Percentiles rank a stretch among this genome's conserved stretches.
Evolutionary conservation across 2,888 invertebrate genomes (phyloP).

Genomic region (Orthosia gracilis): DNA sequence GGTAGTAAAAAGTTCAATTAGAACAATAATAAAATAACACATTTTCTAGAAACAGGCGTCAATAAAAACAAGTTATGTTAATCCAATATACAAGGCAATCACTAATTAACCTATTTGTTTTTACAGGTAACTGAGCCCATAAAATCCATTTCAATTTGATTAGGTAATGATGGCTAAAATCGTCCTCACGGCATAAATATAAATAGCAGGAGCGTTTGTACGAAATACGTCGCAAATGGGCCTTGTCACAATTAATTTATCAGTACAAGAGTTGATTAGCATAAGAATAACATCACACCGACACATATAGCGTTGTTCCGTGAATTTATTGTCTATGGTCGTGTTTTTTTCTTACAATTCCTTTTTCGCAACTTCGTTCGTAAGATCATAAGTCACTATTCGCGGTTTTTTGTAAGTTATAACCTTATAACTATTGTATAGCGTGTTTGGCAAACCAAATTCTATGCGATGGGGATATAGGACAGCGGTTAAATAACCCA

Average conservation of each 20-base stretch:
- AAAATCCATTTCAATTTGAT: conserved; percentile 38
- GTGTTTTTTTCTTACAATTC: background rate
- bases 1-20: background rate
- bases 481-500: conserved; percentile 20
- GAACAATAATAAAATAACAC: background rate
- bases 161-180: conserved; percentile 32
- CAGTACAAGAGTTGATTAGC: conserved; percentile 39
- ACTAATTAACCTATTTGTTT: conserved; percentile 40
- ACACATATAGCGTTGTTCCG: conserved; percentile 16
- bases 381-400: conserved; percentile 19
- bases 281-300: conserved; percentile 41
- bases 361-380: conserved; percentile 15
- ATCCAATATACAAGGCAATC: conserved; percentile 32
- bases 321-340: conserved; percentile 16
- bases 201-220: conserved; percentile 22
- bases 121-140: conserved; percentile 9
- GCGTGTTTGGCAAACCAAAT: conserved; percentile 42
- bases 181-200: conserved; percentile 34
- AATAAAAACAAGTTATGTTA: conserved; percentile 41
- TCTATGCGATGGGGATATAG: conserved; percentile 29
- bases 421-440: conserved; percentile 32
- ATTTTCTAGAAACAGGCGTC: background rate
- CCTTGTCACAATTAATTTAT: conserved; percentile 35
- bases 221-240: conserved; percentile 18
- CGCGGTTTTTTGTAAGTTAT: conserved; percentile 13